A percentile compares a stretch with the other conserved stretches of the same genome.
These are phyloP conservation scores for Morpho deidamia DNA, from an alignment of 2,888 invertebrate genomes.

Conservation along the genomic window DNA sequence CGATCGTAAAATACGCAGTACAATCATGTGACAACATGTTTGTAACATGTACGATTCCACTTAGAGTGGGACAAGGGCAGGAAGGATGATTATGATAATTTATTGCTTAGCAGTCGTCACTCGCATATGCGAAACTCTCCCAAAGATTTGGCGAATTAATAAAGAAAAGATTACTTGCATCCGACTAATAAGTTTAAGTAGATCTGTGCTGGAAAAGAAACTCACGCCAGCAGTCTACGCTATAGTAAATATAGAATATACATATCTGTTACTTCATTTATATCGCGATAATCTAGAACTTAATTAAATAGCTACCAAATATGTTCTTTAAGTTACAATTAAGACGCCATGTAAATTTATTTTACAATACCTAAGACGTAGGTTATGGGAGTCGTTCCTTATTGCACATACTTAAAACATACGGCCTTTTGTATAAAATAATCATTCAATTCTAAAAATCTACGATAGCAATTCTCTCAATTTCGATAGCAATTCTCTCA, in stretches of 20 bases:
- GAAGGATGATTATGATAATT: too few relatives aligned
- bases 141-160: constrained; percentile 15
- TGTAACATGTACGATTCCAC: too few relatives aligned
- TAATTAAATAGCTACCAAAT: constrained; percentile 69
- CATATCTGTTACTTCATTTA: constrained; percentile 39
- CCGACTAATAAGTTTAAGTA: constrained; percentile 27
- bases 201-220: constrained; percentile 33
- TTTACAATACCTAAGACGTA: constrained; percentile 42
- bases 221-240: constrained; percentile 45
- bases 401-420: constrained; percentile 28
- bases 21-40: too few relatives aligned
- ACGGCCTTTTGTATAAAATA: too few relatives aligned
- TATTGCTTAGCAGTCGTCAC: too few relatives aligned
- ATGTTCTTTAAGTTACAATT: constrained; percentile 59
- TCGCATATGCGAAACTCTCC: neutral
- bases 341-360: constrained; percentile 58
- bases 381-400: constrained; percentile 32
- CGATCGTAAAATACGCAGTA: too few relatives aligned
- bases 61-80: too few relatives aligned
- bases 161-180: constrained; percentile 16
- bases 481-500: too few relatives aligned
- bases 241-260: constrained; percentile 26
- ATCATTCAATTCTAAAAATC: too few relatives aligned
- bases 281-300: constrained; percentile 54
- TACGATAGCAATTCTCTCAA: too few relatives aligned